Percentiles rank a stretch among this genome's conserved stretches.
phyloP scores from a whole-genome alignment of 2,113 vertebrate genomes.

The Rutilus rutilus region DNA sequence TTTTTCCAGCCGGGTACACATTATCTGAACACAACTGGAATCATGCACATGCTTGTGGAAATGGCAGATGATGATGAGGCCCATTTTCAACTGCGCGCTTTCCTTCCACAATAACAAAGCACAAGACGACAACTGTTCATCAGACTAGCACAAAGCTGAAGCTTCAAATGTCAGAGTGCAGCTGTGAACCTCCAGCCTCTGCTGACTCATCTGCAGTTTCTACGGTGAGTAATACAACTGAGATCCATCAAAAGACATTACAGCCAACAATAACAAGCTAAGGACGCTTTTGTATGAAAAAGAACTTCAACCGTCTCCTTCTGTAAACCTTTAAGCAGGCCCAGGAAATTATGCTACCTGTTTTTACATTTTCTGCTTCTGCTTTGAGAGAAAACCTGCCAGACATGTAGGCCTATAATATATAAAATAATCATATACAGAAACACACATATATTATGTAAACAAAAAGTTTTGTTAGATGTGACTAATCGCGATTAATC shows the following conservation, averaged over 20 bases:
- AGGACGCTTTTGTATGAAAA: background rate
- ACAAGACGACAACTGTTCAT: conserved; percentile 26
- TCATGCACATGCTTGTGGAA: background rate
- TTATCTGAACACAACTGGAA: background rate
- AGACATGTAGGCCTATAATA: too few species aligned
- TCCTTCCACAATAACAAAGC: background rate
- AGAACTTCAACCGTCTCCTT: background rate
- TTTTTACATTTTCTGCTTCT: background rate
- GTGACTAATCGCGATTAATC: too few species aligned
- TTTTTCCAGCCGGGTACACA: background rate
- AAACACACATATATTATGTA: too few species aligned
- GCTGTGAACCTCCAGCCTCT: conserved; percentile 38
- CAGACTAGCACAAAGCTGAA: background rate
- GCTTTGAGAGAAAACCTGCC: background rate
- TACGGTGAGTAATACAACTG: conserved; percentile 47
- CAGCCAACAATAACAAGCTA: conserved; percentile 24
- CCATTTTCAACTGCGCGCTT: background rate
- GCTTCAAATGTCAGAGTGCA: conserved; percentile 38
- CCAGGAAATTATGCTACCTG: background rate
- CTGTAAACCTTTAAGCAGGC: background rate
- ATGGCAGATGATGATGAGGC: background rate
- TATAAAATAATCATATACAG: too few species aligned
- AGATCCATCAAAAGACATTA: conserved; percentile 46
- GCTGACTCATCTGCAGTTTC: conserved; percentile 51
- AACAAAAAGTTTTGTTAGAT: too few species aligned